Evolutionary conservation across 2,113 vertebrate species (phyloP).

Genomic region (Apteryx owenii): DNA sequence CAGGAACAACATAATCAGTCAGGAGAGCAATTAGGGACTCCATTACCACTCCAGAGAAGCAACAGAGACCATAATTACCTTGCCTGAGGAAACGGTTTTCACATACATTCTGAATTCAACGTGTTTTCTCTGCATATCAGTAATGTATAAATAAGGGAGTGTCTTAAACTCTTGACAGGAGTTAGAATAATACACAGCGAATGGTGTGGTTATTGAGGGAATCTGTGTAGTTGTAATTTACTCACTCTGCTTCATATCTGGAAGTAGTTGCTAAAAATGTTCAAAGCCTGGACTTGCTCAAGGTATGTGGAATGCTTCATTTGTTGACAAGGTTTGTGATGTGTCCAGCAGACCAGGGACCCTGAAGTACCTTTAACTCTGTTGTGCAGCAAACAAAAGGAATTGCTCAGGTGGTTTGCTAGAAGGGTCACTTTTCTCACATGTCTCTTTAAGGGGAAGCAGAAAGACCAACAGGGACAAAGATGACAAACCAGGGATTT

Average conservation of each 20-base stretch:
- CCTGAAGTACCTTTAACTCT: rapidly evolving
- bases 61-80: constrained; percentile 60
- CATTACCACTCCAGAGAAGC: constrained; percentile 64
- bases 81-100: constrained; percentile 49
- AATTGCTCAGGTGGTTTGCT: rapidly evolving
- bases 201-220: not conserved
- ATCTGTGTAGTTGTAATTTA: not conserved
- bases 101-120: not conserved
- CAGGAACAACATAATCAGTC: constrained; percentile 65
- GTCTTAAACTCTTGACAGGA: not conserved
- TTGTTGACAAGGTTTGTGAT: not conserved
- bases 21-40: constrained; percentile 64
- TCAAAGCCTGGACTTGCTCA: not conserved
- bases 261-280: not conserved
- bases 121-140: not conserved
- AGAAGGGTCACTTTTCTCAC: not conserved
- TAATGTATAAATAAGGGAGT: not conserved
- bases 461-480: not conserved
- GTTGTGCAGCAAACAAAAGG: not conserved
- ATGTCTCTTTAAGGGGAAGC: not conserved
- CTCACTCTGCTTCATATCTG: not conserved
- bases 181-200: not conserved
- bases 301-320: not conserved
- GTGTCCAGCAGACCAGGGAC: not conserved
- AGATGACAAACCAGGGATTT: not conserved